Conservation (phyloP, 2,888 invertebrate genomes). For the Fragum whitleyi region DNA sequence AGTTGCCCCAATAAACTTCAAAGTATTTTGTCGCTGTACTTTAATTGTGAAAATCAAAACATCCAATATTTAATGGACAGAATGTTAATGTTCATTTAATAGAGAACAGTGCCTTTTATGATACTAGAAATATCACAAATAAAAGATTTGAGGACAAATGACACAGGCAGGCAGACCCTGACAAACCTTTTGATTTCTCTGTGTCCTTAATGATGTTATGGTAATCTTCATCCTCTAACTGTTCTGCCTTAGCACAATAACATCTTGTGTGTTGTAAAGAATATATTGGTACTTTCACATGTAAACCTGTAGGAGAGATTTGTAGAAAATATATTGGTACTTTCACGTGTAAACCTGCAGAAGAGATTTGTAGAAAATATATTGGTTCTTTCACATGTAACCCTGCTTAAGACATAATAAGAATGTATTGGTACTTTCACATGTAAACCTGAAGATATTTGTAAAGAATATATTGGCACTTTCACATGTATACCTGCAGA, state of each 20-base stretch:
- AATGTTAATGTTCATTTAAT: no score
- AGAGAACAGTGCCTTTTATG: no score
- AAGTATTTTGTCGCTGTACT: no score
- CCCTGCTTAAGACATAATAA: slow-evolving; percentile 24
- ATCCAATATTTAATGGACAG: no score
- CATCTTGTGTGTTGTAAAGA: slow-evolving; percentile 29
- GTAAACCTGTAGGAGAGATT: slow-evolving; percentile 19
- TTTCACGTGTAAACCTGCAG: slow-evolving; percentile 24
- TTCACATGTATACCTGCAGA: slow-evolving; percentile 23
- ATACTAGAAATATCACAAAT: no score
- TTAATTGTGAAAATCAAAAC: no score
- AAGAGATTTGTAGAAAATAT: slow-evolving; percentile 11
- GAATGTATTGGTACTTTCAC: slow-evolving; percentile 32
- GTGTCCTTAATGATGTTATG: slow-evolving; percentile 88
- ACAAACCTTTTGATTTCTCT: slow-evolving; percentile 87
- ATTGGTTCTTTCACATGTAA: slow-evolving; percentile 27
- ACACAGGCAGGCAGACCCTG: no score
- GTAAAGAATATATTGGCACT: slow-evolving; percentile 36
- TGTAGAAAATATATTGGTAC: slow-evolving; percentile 36
- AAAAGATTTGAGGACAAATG: no score
- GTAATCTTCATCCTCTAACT: slow-evolving; percentile 85
- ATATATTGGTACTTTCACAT: slow-evolving; percentile 33
- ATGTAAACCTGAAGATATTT: slow-evolving; percentile 33
- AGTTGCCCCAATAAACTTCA: no score
- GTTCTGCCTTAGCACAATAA: slow-evolving; percentile 38